Evolutionary conservation across 2,113 vertebrate species (phyloP).

Genomic region (Penelope pileata): DNA sequence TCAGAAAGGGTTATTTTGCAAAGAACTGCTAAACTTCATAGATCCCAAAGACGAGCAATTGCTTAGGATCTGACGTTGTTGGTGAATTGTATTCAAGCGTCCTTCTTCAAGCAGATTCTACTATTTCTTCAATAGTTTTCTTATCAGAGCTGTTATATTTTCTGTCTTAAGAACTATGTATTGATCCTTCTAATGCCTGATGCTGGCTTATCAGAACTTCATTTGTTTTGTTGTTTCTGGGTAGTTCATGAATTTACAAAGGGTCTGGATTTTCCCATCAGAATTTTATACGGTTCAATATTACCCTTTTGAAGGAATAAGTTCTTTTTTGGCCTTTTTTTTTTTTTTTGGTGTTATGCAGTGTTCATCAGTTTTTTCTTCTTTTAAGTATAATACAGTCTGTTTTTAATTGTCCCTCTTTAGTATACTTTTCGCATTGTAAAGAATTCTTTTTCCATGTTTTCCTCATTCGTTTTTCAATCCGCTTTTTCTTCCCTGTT

Average conservation of each 20-base stretch:
- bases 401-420: not conserved
- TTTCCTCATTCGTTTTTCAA: not conserved
- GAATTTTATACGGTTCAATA: not conserved
- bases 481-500: not conserved
- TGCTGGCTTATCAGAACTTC: not conserved
- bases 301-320: not conserved
- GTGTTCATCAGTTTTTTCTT: not conserved
- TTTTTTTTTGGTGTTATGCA: not conserved
- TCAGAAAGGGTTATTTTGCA: not conserved
- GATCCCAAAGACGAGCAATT: not conserved
- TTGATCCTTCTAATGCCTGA: not conserved
- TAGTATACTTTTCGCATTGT: not conserved
- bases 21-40: not conserved
- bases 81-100: not conserved
- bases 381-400: not conserved
- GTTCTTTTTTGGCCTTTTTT: not conserved
- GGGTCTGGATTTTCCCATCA: not conserved
- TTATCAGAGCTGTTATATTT: not conserved
- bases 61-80: not conserved
- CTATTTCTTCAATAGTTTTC: not conserved
- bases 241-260: not conserved
- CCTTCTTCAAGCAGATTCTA: not conserved
- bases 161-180: not conserved
- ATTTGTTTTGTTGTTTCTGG: not conserved
- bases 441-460: not conserved